Evolutionary conservation across 2,888 invertebrate genomes (phyloP), one percentile per base, ranked within the genome.

Genomic region (Agrochola circellaris): DNA sequence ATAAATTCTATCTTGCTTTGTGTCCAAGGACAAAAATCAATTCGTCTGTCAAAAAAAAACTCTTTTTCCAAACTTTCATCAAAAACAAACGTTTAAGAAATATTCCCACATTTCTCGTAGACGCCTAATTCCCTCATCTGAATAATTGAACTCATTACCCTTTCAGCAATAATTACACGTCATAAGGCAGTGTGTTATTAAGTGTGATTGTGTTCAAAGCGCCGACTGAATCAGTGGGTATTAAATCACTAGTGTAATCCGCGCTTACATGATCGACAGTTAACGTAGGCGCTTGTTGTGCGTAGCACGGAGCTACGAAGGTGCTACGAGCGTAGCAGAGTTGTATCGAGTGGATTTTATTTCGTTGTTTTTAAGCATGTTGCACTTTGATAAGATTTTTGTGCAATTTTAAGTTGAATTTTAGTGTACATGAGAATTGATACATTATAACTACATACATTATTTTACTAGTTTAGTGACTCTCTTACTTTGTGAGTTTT

Each of bases 201-300:
- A 90, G 91, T 90, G 89, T 92, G 91, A 94, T 92, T 91, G 91
- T 91, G 91, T 92, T 93, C 91, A 93, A 92, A 91, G 90, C 90
- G 90, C 91, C 58, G 81, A 93, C 93, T 94, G 93, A 95, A 95
- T 94, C 93, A 92, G 90, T 88, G 79, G 90, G 93, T 94, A 94
- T 95, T 94, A 94, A 95, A 95, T 95, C 94, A 95, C 92, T 93
- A 90, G 91, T 91, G 90, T 94, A 92, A 94, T 93, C 91, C 91
- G 87, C 86, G 90, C 85, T 90, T 92, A 93, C 93, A 91, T 91
- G 93, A 95, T 95, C 93, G 94, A 93, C 93, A 92, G 92, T 93
- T 93, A 91, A 90, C 87, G 90, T 90, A 89, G 90, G 91, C 90
- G 91, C 87, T 89, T 82, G 84, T 89, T 82, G 81, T 84, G 87